Conservation (phyloP, 2,797 vertebrate genomes). For the Artibeus jamaicensis region DNA sequence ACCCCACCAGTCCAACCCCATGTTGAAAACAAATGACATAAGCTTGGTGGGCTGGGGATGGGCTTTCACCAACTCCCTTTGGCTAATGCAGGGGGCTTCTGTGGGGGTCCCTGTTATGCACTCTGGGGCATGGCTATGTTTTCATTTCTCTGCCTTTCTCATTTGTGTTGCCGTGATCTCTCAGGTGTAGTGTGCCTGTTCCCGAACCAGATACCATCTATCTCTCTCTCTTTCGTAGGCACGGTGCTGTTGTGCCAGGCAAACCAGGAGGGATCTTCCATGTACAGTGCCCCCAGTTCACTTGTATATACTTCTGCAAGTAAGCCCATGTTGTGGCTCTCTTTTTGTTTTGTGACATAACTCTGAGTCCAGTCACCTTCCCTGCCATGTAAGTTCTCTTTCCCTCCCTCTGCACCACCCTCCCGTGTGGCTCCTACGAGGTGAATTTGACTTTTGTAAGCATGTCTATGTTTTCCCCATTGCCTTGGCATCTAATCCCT, state of each 20-base stretch:
- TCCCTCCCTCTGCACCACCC: background rate
- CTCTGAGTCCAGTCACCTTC: slow-evolving; percentile 66
- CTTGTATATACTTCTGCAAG: slow-evolving; percentile 89
- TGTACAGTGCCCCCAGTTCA: slow-evolving; percentile 88
- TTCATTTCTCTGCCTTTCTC: slow-evolving; percentile 50
- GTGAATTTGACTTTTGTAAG: slow-evolving; percentile 53
- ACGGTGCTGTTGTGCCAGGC: slow-evolving; percentile 88
- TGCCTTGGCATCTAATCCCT: slow-evolving; percentile 21
- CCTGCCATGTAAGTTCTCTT: slow-evolving; percentile 70
- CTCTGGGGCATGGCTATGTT: slow-evolving; percentile 54
- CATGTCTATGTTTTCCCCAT: slow-evolving; percentile 16
- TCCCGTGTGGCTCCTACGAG: background rate
- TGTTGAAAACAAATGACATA: fast-evolving
- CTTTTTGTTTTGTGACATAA: slow-evolving; percentile 79
- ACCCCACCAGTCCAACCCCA: background rate
- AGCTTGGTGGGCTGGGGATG: background rate
- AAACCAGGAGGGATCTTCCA: slow-evolving; percentile 88
- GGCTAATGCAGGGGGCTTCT: background rate
- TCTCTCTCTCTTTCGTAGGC: slow-evolving; percentile 85
- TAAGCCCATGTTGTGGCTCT: slow-evolving; percentile 81
- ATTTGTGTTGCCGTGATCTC: slow-evolving; percentile 46
- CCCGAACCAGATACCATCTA: slow-evolving; percentile 79
- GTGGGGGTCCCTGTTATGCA: background rate
- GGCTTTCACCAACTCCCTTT: background rate
- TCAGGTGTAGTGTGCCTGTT: slow-evolving; percentile 70